These are phyloP conservation scores for Perca flavescens DNA, from an alignment of 2,113 vertebrate genomes.

Conservation along the genomic window DNA sequence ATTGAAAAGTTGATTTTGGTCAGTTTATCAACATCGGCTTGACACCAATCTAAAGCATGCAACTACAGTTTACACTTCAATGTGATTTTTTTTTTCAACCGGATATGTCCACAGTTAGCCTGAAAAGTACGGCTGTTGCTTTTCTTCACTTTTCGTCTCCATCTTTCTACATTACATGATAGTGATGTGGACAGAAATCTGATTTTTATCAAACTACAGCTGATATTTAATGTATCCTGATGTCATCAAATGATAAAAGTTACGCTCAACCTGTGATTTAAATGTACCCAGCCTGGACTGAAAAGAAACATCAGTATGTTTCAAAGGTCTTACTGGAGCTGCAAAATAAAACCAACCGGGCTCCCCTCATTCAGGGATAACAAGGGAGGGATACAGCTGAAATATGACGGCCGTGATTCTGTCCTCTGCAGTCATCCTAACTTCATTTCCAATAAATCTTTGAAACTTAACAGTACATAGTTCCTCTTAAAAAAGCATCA, in stretches of 20 bases:
- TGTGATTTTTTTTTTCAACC: not conserved
- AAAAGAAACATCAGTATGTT: not conserved
- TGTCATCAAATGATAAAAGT: not conserved
- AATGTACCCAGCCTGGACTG: not conserved
- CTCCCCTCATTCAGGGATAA: not conserved
- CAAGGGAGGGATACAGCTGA: not conserved
- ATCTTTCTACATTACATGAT: not conserved
- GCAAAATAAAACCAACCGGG: not conserved
- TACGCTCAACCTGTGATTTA: not conserved
- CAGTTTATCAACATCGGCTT: not conserved
- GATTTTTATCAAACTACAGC: not conserved
- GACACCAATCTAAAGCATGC: not conserved
- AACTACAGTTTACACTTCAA: not conserved
- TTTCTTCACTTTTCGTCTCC: not conserved
- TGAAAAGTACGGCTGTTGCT: not conserved
- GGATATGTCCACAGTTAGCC: not conserved
- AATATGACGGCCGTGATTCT: constrained; percentile 2
- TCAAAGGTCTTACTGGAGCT: not conserved
- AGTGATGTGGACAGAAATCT: not conserved
- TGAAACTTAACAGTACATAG: not conserved
- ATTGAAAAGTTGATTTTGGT: not conserved
- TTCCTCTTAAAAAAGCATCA: not conserved
- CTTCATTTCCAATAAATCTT: not conserved
- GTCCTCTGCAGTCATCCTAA: not conserved
- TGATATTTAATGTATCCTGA: not conserved